Conservation (phyloP, 2,888 invertebrate species). For the Deilephila elpenor region DNA sequence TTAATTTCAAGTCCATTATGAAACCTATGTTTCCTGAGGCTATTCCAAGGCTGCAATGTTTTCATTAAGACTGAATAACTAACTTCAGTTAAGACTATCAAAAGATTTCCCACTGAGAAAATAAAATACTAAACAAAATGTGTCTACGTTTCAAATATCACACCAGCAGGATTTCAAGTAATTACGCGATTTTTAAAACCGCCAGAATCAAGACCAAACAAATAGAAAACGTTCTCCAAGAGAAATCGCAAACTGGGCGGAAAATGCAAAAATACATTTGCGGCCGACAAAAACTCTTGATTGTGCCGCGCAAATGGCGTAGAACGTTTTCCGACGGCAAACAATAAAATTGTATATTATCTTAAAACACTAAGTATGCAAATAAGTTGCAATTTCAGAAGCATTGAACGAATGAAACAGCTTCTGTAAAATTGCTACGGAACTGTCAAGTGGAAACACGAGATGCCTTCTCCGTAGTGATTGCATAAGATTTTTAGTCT, state of each 20-base stretch:
- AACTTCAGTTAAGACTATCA: too few relatives aligned
- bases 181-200: conserved; percentile 24
- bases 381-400: conserved; percentile 43
- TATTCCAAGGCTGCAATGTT: too few relatives aligned
- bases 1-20: too few relatives aligned
- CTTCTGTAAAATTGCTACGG: conserved; percentile 20
- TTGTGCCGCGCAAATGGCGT: not conserved
- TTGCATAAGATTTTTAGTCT: not conserved
- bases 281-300: not conserved
- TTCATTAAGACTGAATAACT: too few relatives aligned
- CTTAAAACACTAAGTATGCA: conserved; percentile 38
- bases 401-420: conserved; percentile 38
- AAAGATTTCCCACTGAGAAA: too few relatives aligned
- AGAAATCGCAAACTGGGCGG: conserved; percentile 34
- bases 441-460: conserved; percentile 22
- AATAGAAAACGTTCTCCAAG: conserved; percentile 22
- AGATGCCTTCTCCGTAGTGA: not conserved
- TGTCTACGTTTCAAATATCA: not conserved
- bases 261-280: conserved; percentile 27
- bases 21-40: too few relatives aligned
- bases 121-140: too few relatives aligned
- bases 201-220: conserved; percentile 23
- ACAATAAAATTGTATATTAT: conserved; percentile 24
- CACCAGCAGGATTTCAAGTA: conserved; percentile 5
- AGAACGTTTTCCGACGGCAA: not conserved